phyloP scores from a whole-genome alignment of 2,797 vertebrate species.

The Lemur catta region DNA sequence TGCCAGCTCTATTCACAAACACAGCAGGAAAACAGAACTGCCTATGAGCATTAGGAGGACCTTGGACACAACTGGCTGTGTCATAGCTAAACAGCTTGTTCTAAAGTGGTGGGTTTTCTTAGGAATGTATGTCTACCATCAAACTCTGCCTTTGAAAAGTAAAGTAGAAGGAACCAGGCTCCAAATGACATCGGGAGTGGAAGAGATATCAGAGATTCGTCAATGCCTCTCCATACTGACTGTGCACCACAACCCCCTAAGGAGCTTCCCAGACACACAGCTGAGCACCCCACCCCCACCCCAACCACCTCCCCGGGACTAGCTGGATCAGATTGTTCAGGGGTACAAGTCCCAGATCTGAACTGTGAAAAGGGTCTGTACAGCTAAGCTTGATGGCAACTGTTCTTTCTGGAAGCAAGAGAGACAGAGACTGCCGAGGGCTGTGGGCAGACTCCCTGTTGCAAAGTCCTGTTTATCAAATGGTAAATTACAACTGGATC shows the following conservation, averaged over 20 bases:
- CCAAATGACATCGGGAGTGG: not conserved
- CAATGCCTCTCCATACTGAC: not conserved
- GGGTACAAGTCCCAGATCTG: not conserved
- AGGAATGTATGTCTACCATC: not conserved
- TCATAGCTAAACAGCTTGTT: not conserved
- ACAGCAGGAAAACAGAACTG: not conserved
- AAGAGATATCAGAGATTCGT: not conserved
- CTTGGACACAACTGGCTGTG: not conserved
- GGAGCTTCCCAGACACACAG: not conserved
- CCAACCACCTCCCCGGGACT: not conserved
- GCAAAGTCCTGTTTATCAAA: not conserved
- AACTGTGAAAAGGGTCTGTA: not conserved
- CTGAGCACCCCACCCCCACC: rapidly evolving
- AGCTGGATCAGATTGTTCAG: not conserved
- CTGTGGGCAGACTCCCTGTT: not conserved
- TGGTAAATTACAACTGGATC: not conserved
- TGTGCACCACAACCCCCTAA: not conserved
- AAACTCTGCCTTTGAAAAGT: not conserved
- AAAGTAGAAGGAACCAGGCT: not conserved
- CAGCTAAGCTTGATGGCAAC: not conserved
- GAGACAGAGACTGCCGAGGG: not conserved
- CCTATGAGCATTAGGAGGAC: not conserved
- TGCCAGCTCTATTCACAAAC: not conserved
- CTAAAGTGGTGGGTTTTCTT: not conserved
- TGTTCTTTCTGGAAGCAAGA: not conserved